These are phyloP conservation scores for Holothuria scabra DNA, from an alignment of 53 echinoderm and acorn worm genomes.

Conservation along the genomic window DNA sequence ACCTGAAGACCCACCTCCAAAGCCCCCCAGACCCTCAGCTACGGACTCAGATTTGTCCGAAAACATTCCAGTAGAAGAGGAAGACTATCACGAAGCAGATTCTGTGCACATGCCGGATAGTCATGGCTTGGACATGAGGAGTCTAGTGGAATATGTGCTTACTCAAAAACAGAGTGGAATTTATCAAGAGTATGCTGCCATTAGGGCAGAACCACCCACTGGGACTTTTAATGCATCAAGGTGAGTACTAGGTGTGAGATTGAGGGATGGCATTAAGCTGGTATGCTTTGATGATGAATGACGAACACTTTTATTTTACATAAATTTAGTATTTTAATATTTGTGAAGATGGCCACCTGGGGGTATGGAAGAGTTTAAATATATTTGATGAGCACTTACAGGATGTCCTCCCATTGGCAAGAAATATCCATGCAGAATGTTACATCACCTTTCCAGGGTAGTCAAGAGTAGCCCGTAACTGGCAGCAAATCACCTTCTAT, in stretches of 20 bases:
- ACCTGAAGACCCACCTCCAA: conserved; percentile 73
- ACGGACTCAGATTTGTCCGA: conserved; percentile 53
- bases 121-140: conserved; percentile 76
- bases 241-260: conserved; percentile 26
- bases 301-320: too few relatives aligned
- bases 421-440: too few relatives aligned
- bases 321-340: too few relatives aligned
- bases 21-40: conserved; percentile 71
- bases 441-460: too few relatives aligned
- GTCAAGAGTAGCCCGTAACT: too few relatives aligned
- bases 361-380: too few relatives aligned
- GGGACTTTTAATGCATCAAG: conserved; percentile 92
- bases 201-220: conserved; percentile 89
- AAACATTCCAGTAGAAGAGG: conserved; percentile 38
- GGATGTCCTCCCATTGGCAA: too few relatives aligned
- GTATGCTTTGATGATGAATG: too few relatives aligned
- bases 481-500: too few relatives aligned
- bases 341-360: too few relatives aligned
- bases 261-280: too few relatives aligned
- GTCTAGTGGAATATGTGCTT: conserved; percentile 77
- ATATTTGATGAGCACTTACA: too few relatives aligned
- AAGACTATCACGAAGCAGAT: conserved; percentile 49
- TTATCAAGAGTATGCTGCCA: conserved; percentile 95
- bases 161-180: conserved; percentile 85
- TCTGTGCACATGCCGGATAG: conserved; percentile 84